Conservation (phyloP, 2,797 vertebrate species). For the Chromobotia macracanthus region DNA sequence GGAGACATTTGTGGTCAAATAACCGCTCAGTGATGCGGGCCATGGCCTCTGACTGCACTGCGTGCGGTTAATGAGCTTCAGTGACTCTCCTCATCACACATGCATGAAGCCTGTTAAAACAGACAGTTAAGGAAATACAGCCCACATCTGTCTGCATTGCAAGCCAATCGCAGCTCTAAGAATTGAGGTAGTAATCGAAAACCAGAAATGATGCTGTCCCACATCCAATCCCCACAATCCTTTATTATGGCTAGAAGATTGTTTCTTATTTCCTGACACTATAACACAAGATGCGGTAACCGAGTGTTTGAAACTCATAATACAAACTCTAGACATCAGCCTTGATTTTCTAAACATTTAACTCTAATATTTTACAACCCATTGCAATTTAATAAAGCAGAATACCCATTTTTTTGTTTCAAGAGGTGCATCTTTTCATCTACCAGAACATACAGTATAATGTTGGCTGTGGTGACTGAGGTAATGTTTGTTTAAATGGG, state of each 20-base stretch:
- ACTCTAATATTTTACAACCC: neutral
- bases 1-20: constrained; percentile 28
- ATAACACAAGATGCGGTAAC: constrained; percentile 3
- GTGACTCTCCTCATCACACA: constrained; percentile 50
- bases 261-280: constrained; percentile 1
- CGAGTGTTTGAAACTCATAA: constrained; percentile 10
- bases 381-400: neutral
- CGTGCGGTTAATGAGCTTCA: constrained; percentile 55
- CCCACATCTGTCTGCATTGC: constrained; percentile 56
- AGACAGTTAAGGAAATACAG: constrained; percentile 48
- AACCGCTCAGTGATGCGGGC: constrained; percentile 35
- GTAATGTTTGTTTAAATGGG: constrained; percentile 60
- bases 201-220: constrained; percentile 32
- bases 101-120: constrained; percentile 54
- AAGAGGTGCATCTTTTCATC: constrained; percentile 5
- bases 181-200: constrained; percentile 51
- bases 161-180: constrained; percentile 48
- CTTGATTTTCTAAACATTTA: neutral
- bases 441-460: constrained; percentile 48
- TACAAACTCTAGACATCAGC: neutral
- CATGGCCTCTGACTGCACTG: constrained; percentile 42
- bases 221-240: neutral
- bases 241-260: neutral
- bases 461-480: constrained; percentile 22
- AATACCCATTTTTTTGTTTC: neutral